Evolutionary conservation across 2,797 vertebrate genomes (phyloP), one percentile per base, ranked within the genome.

Genomic region (Sebastes hopkinsi): DNA sequence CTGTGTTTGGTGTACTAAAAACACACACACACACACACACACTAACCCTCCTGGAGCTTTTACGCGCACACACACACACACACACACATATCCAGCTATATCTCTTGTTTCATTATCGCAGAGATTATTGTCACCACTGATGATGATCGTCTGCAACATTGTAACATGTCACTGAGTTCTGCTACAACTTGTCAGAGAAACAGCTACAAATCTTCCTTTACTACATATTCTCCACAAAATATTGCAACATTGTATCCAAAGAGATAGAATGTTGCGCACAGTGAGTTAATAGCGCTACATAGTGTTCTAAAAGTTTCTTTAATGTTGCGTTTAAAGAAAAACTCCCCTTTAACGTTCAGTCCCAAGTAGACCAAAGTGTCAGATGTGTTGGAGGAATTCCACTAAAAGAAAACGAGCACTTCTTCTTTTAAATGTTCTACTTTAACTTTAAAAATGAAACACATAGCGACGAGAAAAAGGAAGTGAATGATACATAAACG

Each of bases 381-480:
- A 78, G 76, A 88, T 92, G 66, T 88, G 80, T 84, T 88, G 83
- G 83, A 83, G 92, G 85, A 90, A 88, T 89, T 86, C 84, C 84
- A 78, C 66, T 71, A 78, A 85, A 62, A 81, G 14, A 75, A 85
- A 85, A 27, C 14, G 38, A 9, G 86, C 18, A 55, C 80, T 93
- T 77, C 66, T 73, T 58, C n/a, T n/a, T 34, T 36, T 36, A 68
- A 61, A 59, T 42, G 3, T 42, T 52, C 16, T 20, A 70, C 36
- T 77, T 82, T 29, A 67, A 80, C 54, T 77, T 66, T 12, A 59
- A 79, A 68, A 38, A 20, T 23, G 5, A 22, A 67, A 65, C 6
- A 73, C 22, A 74, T 18, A 8, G 27, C 18, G 2, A 18, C 62
- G 27, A 32, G 8, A 1, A 46, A 52, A 27, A 34, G 8, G 4